Conservation (phyloP, 2,797 vertebrate species). For the Heteromormyrus szaboi region DNA sequence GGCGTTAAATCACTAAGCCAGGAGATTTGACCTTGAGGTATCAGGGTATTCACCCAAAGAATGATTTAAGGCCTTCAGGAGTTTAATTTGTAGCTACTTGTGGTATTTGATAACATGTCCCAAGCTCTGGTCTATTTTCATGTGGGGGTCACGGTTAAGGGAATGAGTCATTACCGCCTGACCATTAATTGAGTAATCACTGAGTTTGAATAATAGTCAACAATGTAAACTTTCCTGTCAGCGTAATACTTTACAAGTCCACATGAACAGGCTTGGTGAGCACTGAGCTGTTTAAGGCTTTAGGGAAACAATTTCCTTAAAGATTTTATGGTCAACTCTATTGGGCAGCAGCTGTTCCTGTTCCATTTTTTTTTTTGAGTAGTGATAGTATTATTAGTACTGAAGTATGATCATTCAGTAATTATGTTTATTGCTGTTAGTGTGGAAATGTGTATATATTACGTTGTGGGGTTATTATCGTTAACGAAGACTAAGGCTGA, state of each 20-base stretch:
- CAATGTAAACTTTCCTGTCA: not conserved
- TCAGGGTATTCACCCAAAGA: not conserved
- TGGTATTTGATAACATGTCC: not conserved
- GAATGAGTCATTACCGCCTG: not conserved
- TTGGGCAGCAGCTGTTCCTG: not conserved
- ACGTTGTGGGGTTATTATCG: not conserved
- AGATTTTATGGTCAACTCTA: not conserved
- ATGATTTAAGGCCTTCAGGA: not conserved
- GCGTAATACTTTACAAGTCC: not conserved
- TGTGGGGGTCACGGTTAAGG: not conserved
- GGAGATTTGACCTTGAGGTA: not conserved
- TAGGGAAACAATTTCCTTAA: not conserved
- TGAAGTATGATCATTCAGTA: not conserved
- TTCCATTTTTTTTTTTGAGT: not conserved
- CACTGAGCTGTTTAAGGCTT: not conserved
- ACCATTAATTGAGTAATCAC: not conserved
- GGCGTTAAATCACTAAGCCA: not conserved
- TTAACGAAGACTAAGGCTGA: not conserved
- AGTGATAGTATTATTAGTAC: not conserved
- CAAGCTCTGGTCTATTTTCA: not conserved
- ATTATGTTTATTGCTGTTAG: not conserved
- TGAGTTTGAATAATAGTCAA: not conserved
- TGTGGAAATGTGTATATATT: not conserved
- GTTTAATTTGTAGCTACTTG: not conserved
- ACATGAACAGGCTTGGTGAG: not conserved